A percentile compares a stretch with the other conserved stretches of the same genome.
These are phyloP conservation scores for Scaptomyza cyrtandrae DNA, from an alignment of 2,888 invertebrate species.

Conservation along the genomic window DNA sequence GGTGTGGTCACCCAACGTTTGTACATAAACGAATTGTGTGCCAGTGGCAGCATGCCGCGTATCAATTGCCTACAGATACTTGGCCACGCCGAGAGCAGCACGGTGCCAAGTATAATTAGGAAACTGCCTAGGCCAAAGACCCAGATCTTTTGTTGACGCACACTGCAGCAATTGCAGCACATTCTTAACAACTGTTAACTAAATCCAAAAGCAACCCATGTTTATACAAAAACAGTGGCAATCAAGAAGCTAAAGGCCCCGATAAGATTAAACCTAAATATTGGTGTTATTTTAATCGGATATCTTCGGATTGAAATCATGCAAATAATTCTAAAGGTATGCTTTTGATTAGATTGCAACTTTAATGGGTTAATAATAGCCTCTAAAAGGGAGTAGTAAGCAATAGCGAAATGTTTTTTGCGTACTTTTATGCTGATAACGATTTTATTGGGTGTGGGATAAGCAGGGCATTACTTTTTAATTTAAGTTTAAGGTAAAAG, in stretches of 20 bases:
- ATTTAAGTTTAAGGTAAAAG: too few species aligned
- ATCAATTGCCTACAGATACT: conserved; percentile 58
- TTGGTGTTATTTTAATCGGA: conserved; percentile 15
- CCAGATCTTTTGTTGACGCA: conserved; percentile 78
- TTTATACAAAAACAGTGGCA: conserved; percentile 10
- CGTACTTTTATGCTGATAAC: not conserved
- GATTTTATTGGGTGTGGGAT: not conserved
- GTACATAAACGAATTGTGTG: conserved; percentile 87
- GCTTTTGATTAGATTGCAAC: conserved; percentile 14
- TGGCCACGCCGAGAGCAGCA: conserved; percentile 78
- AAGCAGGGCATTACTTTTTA: too few species aligned
- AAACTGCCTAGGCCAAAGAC: conserved; percentile 71
- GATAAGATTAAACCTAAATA: conserved; percentile 40
- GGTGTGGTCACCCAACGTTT: conserved; percentile 91
- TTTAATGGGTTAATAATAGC: not conserved
- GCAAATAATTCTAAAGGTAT: not conserved
- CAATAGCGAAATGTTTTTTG: not conserved
- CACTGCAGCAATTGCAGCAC: conserved; percentile 81
- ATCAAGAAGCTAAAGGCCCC: not conserved
- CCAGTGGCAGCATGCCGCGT: conserved; percentile 85
- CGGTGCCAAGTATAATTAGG: conserved; percentile 64
- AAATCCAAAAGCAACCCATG: not conserved
- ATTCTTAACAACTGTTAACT: conserved; percentile 57
- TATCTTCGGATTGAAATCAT: not conserved
- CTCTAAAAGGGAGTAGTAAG: too few species aligned